Conservation (phyloP, 2,113 vertebrate genomes). For the Laterallus jamaicensis region DNA sequence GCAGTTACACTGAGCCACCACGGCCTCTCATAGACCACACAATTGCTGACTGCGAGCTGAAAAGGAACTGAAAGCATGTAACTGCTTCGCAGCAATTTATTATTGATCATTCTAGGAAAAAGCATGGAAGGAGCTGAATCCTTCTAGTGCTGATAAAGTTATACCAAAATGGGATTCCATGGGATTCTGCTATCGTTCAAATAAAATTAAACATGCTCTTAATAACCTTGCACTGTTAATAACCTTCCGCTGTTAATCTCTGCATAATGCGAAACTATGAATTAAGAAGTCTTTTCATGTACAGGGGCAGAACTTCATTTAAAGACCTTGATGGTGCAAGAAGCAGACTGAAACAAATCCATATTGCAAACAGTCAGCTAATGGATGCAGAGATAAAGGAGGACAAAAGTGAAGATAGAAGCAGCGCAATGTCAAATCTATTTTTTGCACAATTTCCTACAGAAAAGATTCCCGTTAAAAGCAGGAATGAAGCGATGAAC, state of each 20-base stretch:
- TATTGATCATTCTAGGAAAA: slow-evolving; percentile 21
- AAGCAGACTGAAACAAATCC: slow-evolving; percentile 37
- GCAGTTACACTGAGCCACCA: neutral
- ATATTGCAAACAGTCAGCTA: slow-evolving; percentile 11
- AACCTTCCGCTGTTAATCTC: slow-evolving; percentile 52
- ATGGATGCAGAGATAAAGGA: neutral
- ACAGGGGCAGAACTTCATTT: slow-evolving; percentile 32
- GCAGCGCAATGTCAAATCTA: slow-evolving; percentile 22
- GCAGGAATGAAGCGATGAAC: neutral
- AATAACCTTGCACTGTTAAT: slow-evolving; percentile 59
- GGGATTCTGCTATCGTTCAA: slow-evolving; percentile 22
- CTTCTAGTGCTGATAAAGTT: slow-evolving; percentile 6
- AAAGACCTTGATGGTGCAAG: slow-evolving; percentile 18
- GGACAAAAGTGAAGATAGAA: slow-evolving; percentile 4
- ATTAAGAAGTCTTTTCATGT: slow-evolving; percentile 59
- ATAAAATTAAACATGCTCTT: slow-evolving; percentile 49
- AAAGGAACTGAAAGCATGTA: slow-evolving; percentile 38
- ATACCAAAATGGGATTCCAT: slow-evolving; percentile 32
- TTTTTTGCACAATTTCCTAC: neutral
- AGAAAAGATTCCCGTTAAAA: slow-evolving; percentile 16
- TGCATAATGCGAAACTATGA: slow-evolving; percentile 9
- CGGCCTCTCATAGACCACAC: neutral
- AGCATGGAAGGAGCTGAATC: neutral
- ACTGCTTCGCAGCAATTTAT: slow-evolving; percentile 37
- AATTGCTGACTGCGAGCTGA: neutral